Evolutionary conservation across 2,888 invertebrate genomes (phyloP).

Genomic region (Disparrhopalites patrizii): DNA sequence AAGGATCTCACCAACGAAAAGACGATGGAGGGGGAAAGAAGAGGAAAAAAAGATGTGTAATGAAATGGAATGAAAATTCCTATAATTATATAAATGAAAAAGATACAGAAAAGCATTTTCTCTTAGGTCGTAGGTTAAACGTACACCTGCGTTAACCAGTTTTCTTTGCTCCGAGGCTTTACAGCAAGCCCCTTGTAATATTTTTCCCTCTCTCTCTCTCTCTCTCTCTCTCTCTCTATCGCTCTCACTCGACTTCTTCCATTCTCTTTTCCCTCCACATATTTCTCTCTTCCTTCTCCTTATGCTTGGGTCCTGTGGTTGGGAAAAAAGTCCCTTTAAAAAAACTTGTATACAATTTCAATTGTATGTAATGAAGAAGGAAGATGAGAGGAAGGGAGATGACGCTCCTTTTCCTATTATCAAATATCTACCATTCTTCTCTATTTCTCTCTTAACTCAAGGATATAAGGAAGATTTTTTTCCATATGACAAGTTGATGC

Average conservation of each 20-base stretch:
- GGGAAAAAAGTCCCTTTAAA: too few species aligned
- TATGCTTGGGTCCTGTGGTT: slow-evolving; percentile 12
- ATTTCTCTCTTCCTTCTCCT: not conserved
- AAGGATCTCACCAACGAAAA: too few species aligned
- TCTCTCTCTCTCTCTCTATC: not conserved
- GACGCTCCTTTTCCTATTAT: not conserved
- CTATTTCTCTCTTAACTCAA: not conserved
- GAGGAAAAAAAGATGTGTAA: slow-evolving; percentile 15
- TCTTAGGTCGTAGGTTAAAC: slow-evolving; percentile 28
- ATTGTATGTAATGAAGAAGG: too few species aligned
- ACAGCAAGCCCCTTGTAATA: slow-evolving; percentile 22
- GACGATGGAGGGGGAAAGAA: not conserved
- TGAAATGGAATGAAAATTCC: slow-evolving; percentile 29
- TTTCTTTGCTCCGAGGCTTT: slow-evolving; percentile 27
- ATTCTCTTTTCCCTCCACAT: not conserved
- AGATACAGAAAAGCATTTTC: slow-evolving; percentile 22
- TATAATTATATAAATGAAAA: slow-evolving; percentile 33
- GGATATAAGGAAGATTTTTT: too few species aligned
- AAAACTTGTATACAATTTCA: too few species aligned
- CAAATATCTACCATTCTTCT: too few species aligned
- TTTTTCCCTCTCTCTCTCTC: slow-evolving; percentile 9
- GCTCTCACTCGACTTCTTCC: not conserved
- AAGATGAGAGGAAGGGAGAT: too few species aligned
- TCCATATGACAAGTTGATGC: too few species aligned
- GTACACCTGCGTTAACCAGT: slow-evolving; percentile 31